Conservation (phyloP, 2,888 invertebrate genomes). For the Aphidoletes aphidimyza region DNA sequence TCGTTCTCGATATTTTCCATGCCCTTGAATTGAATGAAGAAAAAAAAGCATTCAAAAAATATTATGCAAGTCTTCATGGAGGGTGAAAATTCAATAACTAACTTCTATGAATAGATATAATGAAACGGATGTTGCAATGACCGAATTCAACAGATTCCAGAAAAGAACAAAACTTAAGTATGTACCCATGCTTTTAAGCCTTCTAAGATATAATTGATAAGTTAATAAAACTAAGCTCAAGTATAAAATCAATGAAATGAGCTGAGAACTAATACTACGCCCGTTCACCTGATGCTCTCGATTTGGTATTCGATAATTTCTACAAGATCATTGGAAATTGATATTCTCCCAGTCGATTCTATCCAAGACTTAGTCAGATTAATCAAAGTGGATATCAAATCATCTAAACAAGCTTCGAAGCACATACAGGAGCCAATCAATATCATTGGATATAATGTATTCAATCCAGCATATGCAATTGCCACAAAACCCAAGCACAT, state of each 20-base stretch:
- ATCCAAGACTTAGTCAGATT: too few species aligned
- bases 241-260: too few species aligned
- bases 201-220: too few species aligned
- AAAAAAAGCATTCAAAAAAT: too few species aligned
- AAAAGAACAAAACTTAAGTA: neutral
- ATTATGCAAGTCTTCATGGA: too few species aligned
- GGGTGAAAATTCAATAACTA: neutral
- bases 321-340: neutral
- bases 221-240: too few species aligned
- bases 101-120: neutral
- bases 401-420: neutral
- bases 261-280: too few species aligned
- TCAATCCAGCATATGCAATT: neutral
- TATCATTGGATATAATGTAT: neutral
- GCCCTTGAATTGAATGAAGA: neutral
- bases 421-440: slow-evolving; percentile 6
- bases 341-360: neutral
- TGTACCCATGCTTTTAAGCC: neutral
- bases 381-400: neutral
- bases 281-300: neutral
- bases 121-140: neutral
- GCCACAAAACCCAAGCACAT: neutral
- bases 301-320: neutral
- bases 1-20: neutral
- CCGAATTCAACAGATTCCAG: neutral